Conservation (phyloP, 2,113 vertebrate genomes). For the Odontesthes bonariensis region DNA sequence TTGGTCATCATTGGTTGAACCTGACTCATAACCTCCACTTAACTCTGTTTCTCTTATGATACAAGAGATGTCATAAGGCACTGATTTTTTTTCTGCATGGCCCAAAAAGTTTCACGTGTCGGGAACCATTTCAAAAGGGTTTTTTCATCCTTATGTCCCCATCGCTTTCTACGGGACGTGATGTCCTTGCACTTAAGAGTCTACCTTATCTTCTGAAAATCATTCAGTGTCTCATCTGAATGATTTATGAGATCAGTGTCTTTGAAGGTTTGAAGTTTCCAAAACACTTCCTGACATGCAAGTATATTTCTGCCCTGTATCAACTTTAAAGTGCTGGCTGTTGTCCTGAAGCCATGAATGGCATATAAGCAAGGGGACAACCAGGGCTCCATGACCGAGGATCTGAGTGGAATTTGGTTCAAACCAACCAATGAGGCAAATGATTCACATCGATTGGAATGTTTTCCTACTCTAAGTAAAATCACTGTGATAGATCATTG, state of each 20-base stretch:
- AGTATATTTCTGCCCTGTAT: conserved; percentile 49
- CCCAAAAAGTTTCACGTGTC: neutral
- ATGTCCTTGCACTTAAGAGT: neutral
- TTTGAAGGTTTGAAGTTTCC: conserved; percentile 54
- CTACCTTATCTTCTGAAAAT: conserved; percentile 30
- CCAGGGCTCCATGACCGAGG: conserved; percentile 7
- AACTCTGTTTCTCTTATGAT: too few relatives aligned
- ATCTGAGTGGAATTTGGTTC: conserved; percentile 17
- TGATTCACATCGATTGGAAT: conserved; percentile 1
- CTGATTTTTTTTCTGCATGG: too few relatives aligned
- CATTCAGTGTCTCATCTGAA: conserved; percentile 24
- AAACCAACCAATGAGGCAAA: conserved; percentile 18
- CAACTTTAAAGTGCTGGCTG: conserved; percentile 63
- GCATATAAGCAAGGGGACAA: conserved; percentile 39
- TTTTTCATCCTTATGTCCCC: neutral
- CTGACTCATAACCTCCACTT: too few relatives aligned
- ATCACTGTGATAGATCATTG: neutral
- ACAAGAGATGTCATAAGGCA: too few relatives aligned
- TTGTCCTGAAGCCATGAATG: conserved; percentile 46
- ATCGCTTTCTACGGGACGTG: neutral
- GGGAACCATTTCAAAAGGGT: neutral
- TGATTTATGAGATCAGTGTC: conserved; percentile 51
- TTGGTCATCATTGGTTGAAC: too few relatives aligned
- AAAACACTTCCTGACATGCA: conserved; percentile 56
- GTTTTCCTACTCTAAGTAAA: neutral